Conservation (phyloP, 2,113 vertebrate species). For the Naja naja region DNA sequence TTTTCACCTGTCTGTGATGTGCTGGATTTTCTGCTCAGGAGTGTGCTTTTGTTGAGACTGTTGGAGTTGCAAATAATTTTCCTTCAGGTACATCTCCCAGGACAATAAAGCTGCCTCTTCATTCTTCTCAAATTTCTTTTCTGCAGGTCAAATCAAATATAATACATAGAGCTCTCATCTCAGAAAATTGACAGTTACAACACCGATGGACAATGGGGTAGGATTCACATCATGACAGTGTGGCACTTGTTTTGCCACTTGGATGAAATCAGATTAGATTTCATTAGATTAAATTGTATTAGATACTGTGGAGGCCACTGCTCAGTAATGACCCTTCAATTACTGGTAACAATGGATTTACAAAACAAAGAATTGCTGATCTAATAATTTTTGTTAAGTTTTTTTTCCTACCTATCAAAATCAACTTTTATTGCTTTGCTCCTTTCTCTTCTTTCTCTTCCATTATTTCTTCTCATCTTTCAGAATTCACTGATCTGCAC, state of each 20-base stretch:
- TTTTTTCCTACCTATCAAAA: not conserved
- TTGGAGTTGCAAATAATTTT: conserved; percentile 81
- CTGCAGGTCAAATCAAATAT: conserved; percentile 53
- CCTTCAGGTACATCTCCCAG: conserved; percentile 91
- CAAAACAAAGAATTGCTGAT: not conserved
- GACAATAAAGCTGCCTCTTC: conserved; percentile 86
- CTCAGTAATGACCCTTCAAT: not conserved
- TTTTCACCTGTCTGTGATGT: conserved; percentile 80
- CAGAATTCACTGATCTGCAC: not conserved
- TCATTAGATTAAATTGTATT: not conserved
- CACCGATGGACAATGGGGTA: not conserved
- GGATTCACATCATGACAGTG: not conserved
- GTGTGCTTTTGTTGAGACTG: conserved; percentile 74
- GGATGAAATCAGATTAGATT: not conserved
- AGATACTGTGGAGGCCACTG: not conserved
- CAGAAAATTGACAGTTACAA: not conserved
- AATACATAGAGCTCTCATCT: not conserved
- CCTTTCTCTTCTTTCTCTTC: not conserved
- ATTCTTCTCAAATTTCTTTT: conserved; percentile 72
- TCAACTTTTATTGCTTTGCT: not conserved
- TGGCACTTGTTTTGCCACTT: not conserved
- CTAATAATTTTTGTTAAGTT: not conserved
- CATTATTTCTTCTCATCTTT: not conserved
- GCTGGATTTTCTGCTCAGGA: conserved; percentile 77
- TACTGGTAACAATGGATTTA: not conserved